A percentile compares a stretch with the other conserved stretches of the same genome.
Conservation (phyloP, 2,113 vertebrate genomes). For the Callionymus lyra region DNA sequence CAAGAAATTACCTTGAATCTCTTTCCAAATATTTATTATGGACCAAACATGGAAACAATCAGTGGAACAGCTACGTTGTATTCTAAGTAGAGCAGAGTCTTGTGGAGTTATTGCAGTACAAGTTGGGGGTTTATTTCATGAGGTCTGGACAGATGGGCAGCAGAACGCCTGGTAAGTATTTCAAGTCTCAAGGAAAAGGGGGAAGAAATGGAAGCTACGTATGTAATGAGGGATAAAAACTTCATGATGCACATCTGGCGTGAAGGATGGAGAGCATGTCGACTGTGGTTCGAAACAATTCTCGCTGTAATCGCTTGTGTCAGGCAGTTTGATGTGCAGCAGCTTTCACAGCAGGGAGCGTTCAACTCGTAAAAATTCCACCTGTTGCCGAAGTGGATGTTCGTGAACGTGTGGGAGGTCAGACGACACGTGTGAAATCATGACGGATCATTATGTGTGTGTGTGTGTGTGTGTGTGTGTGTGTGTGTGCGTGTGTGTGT, state of each 20-base stretch:
- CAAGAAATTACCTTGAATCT: too few relatives aligned
- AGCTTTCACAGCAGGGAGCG: slow-evolving; percentile 5
- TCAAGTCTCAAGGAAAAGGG: slow-evolving; percentile 32
- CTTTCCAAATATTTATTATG: too few relatives aligned
- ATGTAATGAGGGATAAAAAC: slow-evolving; percentile 23
- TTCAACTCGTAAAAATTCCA: slow-evolving; percentile 18
- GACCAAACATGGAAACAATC: too few relatives aligned
- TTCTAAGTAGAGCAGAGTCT: too few relatives aligned
- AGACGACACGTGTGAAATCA: too few relatives aligned
- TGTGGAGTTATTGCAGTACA: too few relatives aligned
- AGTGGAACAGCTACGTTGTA: too few relatives aligned
- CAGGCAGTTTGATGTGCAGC: slow-evolving; percentile 9
- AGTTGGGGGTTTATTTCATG: slow-evolving; percentile 2
- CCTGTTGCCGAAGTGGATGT: slow-evolving; percentile 9
- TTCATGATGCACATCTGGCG: slow-evolving; percentile 30
- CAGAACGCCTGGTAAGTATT: slow-evolving; percentile 9
- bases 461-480: too few relatives aligned
- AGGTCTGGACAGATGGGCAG: slow-evolving; percentile 2
- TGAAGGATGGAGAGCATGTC: not conserved
- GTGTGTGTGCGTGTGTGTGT: too few relatives aligned
- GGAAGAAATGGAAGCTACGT: slow-evolving; percentile 33
- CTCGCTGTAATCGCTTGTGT: slow-evolving; percentile 13
- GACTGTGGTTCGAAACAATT: slow-evolving; percentile 1
- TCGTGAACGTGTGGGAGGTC: not conserved
- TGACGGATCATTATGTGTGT: too few relatives aligned